A percentile compares a stretch with the other conserved stretches of the same genome.
Conservation (phyloP, 2,888 invertebrate species). For the Mesorhabditis spiculigera region DNA sequence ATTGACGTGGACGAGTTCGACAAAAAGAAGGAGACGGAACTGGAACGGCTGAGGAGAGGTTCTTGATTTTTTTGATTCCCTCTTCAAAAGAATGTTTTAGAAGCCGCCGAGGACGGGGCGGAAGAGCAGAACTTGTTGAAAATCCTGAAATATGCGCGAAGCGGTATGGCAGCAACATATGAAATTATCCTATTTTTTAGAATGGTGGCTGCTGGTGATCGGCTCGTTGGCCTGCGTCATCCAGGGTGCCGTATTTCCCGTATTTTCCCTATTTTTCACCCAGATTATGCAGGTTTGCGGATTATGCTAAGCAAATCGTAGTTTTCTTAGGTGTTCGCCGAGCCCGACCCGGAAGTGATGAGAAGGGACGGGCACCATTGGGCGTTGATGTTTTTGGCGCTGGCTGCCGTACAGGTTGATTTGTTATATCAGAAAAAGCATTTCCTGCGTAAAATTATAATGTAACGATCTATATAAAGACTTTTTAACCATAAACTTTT, state of each 20-base stretch:
- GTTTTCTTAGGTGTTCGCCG: conserved; percentile 57
- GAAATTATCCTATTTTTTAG: conserved; percentile 30
- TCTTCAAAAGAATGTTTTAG: conserved; percentile 4
- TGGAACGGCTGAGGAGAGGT: not conserved
- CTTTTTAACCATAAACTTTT: too few relatives aligned
- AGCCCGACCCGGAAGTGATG: conserved; percentile 57
- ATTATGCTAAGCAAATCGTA: conserved; percentile 6
- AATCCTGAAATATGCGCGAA: conserved; percentile 58
- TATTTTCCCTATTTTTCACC: conserved; percentile 60
- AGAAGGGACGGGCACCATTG: conserved; percentile 60
- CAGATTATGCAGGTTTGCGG: conserved; percentile 11
- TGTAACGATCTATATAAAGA: too few relatives aligned
- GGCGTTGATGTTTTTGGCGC: conserved; percentile 58
- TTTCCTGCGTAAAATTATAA: not conserved
- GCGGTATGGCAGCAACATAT: too few relatives aligned
- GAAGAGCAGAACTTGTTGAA: conserved; percentile 28
- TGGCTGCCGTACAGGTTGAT: conserved; percentile 59
- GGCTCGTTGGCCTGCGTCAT: conserved; percentile 59
- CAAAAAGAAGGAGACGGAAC: not conserved
- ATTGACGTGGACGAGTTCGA: not conserved
- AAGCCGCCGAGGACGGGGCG: conserved; percentile 25
- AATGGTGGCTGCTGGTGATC: conserved; percentile 58
- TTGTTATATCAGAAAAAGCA: conserved; percentile 54
- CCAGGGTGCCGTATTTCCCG: conserved; percentile 61
- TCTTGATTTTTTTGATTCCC: too few relatives aligned